phyloP scores from a whole-genome alignment of 2,797 vertebrate species.

The Gobionotothen gibberifrons region DNA sequence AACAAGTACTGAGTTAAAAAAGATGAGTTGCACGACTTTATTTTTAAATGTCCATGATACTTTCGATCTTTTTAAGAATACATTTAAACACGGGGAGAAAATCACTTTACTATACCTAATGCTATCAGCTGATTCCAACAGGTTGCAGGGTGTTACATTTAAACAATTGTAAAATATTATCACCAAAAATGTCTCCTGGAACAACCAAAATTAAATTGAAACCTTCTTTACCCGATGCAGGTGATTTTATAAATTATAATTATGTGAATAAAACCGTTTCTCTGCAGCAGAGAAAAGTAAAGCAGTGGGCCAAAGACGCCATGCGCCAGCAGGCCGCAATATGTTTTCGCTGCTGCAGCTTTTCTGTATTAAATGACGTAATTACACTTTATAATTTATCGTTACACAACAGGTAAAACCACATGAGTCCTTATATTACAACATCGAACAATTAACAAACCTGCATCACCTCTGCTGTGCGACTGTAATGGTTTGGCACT shows the following conservation, averaged over 20 bases:
- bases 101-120: slow-evolving; percentile 35
- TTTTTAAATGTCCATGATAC: neutral
- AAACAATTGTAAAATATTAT: slow-evolving; percentile 22
- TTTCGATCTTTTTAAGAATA: neutral
- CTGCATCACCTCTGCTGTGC: neutral
- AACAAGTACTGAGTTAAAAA: slow-evolving; percentile 2
- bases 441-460: neutral
- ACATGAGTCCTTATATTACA: neutral
- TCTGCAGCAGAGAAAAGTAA: slow-evolving; percentile 31
- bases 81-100: slow-evolving; percentile 9
- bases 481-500: slow-evolving; percentile 12
- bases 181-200: slow-evolving; percentile 11
- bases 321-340: slow-evolving; percentile 62
- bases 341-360: slow-evolving; percentile 27
- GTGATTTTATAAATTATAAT: neutral
- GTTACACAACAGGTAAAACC: slow-evolving; percentile 29
- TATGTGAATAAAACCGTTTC: neutral
- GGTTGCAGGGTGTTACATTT: neutral
- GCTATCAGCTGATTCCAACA: slow-evolving; percentile 38
- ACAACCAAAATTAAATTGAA: neutral
- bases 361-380: slow-evolving; percentile 41
- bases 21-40: neutral
- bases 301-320: slow-evolving; percentile 57
- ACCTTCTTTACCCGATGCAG: neutral
- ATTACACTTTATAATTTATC: slow-evolving; percentile 35